Base-by-base conservation (phyloP, 2,888 invertebrate genomes). In the Noctua janthina region DNA sequence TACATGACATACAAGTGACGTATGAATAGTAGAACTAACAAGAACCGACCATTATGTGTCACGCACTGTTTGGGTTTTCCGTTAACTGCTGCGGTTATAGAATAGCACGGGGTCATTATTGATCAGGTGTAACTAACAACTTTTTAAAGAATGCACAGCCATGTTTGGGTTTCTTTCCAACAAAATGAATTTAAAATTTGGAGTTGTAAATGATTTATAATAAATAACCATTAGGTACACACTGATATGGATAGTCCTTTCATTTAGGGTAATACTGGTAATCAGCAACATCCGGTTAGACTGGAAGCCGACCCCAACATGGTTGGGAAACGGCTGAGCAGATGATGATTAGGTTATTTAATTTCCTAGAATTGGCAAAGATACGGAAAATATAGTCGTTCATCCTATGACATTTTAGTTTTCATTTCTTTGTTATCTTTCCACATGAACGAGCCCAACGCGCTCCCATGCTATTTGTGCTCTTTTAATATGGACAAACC, bases 21-120 rank as follows among this genome's bases (percentile, higher is more conserved):
- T 64, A 15, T 54, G 43, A 59, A 46, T 74, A 56, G 46, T 51
- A 39, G 5, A 46, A 78, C 29, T 15, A 54, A 81, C 69, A 66
- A 64, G 39, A 51, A 68, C 70, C 54, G 59, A 59, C 15, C 46
- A 76, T 49, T 72, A 72, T 82, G 76, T 74, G 78, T 84, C 74
- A 85, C 62, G 54, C 56, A 70, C 66, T 64, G 74, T 82, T 85
- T 66, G 84, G 85, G 29, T 85, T 85, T 84, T 72, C 56, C 82
- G 17, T 35, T 8, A 46, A 39, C 62, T 0, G 70, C 11, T 23
- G 43, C 46, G 13, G 51, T 49, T n/a, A 11, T 11, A 13, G 17
- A 46, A 39, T 11, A 13, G n/a, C 59, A 35, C 11, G 17, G 17
- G n/a, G 46, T 56, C 15, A 71, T 29, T 71, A 66, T 20, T 35